Conservation (phyloP, 2,113 vertebrate genomes). For the Percina caprodes region DNA sequence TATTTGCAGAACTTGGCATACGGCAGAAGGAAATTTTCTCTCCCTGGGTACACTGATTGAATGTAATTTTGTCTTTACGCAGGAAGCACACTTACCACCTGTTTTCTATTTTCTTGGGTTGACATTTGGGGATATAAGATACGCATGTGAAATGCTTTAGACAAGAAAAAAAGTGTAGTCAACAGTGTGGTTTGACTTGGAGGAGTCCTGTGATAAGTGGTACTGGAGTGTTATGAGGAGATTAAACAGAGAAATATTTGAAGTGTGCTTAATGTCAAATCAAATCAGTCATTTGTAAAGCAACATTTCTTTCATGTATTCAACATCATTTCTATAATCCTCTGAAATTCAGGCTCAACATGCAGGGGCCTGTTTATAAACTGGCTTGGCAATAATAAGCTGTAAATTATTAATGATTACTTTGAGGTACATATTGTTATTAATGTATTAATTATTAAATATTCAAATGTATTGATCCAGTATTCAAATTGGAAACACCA, state of each 20-base stretch:
- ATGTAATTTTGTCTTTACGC: slow-evolving; percentile 69
- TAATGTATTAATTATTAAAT: not conserved
- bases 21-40: slow-evolving; percentile 51
- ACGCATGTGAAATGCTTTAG: slow-evolving; percentile 32
- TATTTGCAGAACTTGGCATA: slow-evolving; percentile 67
- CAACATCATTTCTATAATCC: slow-evolving; percentile 29
- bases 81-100: slow-evolving; percentile 66
- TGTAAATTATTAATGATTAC: not conserved
- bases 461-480: not conserved
- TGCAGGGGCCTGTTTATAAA: slow-evolving; percentile 10
- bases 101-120: slow-evolving; percentile 68
- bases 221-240: slow-evolving; percentile 16
- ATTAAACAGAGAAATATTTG: slow-evolving; percentile 28
- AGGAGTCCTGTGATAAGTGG: slow-evolving; percentile 8
- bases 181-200: slow-evolving; percentile 20
- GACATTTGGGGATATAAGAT: slow-evolving; percentile 66
- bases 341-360: slow-evolving; percentile 32
- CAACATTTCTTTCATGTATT: not conserved
- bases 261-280: slow-evolving; percentile 50
- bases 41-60: slow-evolving; percentile 59
- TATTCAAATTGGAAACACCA: too few relatives aligned
- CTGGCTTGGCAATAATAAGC: not conserved
- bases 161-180: slow-evolving; percentile 14
- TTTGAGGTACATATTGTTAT: too few relatives aligned
- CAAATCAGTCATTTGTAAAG: slow-evolving; percentile 17